phyloP scores from a whole-genome alignment of 2,113 vertebrate species.

The Plecturocebus donacophilus region DNA sequence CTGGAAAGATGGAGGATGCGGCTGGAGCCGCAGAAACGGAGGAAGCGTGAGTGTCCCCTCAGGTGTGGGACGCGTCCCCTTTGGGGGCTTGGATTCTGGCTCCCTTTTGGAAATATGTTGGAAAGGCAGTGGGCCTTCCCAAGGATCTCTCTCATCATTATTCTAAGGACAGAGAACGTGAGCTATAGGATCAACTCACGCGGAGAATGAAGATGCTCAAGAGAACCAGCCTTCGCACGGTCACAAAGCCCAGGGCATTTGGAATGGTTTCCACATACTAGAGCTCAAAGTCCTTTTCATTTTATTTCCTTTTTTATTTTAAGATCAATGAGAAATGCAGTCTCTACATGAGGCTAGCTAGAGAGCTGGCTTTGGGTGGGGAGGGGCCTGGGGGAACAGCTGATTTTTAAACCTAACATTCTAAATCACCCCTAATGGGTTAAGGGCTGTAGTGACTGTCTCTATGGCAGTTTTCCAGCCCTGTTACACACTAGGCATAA shows the following conservation, averaged over 20 bases:
- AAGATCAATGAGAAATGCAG: background rate
- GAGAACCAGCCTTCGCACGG: rapidly evolving
- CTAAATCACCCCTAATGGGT: background rate
- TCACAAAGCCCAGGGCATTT: background rate
- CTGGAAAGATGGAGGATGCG: too few relatives aligned
- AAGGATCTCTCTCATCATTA: background rate
- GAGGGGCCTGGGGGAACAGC: background rate
- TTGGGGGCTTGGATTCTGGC: background rate
- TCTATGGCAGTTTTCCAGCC: conserved; percentile 29
- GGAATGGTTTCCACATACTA: background rate
- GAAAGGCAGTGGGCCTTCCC: background rate
- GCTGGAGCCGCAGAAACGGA: background rate
- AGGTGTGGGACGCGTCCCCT: background rate
- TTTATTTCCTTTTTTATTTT: background rate
- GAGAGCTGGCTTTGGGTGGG: background rate
- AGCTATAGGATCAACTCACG: background rate
- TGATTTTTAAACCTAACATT: conserved; percentile 46
- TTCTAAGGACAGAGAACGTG: background rate
- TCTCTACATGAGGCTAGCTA: background rate
- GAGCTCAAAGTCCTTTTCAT: background rate
- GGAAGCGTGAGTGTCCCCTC: too few relatives aligned
- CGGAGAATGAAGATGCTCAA: background rate
- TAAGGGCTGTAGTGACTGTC: conserved; percentile 15
- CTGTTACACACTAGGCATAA: background rate
- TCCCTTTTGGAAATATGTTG: background rate